Conservation (phyloP, 2,113 vertebrate genomes). For the Serinus canaria region DNA sequence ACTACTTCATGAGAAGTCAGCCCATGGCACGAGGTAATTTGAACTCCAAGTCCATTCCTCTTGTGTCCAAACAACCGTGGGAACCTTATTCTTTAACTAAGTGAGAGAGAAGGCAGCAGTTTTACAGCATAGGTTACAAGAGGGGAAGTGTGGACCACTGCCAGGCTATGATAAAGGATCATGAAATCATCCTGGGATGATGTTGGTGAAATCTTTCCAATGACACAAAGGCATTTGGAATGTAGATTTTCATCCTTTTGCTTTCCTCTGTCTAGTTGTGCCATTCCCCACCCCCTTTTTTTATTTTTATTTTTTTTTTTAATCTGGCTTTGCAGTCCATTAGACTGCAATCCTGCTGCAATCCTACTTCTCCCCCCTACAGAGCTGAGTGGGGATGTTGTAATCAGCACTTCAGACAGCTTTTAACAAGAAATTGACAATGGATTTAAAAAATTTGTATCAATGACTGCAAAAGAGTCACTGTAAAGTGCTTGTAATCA, state of each 20-base stretch:
- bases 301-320: not conserved
- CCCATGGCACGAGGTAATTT: not conserved
- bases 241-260: not conserved
- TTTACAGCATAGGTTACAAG: not conserved
- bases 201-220: not conserved
- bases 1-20: not conserved
- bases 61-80: not conserved
- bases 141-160: not conserved
- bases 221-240: not conserved
- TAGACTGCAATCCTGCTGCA: not conserved
- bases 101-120: not conserved
- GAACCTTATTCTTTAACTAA: not conserved
- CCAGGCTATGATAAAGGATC: not conserved
- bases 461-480: not conserved
- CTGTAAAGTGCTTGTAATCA: conserved; percentile 28
- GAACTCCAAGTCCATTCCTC: not conserved
- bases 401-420: conserved; percentile 37
- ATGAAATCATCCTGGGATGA: not conserved
- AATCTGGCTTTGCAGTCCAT: not conserved
- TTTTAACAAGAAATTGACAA: not conserved
- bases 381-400: not conserved
- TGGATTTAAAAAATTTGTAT: not conserved
- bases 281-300: rapidly evolving
- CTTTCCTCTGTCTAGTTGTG: not conserved
- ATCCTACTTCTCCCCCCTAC: not conserved